Evolutionary conservation across 2,797 vertebrate species (phyloP).

Genomic region (Triplophysa yarkandensis): DNA sequence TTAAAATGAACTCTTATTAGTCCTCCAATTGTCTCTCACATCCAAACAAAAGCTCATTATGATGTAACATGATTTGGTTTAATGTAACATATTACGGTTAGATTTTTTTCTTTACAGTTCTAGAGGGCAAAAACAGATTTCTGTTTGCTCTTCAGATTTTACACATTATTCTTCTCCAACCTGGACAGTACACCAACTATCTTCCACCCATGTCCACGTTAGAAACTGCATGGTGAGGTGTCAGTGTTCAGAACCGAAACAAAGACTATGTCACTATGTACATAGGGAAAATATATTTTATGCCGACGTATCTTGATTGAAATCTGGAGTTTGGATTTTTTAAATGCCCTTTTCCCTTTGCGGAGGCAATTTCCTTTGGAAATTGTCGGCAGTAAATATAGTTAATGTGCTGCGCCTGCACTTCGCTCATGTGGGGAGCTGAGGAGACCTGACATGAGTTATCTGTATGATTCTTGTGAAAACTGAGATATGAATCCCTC

Average conservation of each 20-base stretch:
- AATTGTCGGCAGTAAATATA: conserved; percentile 86
- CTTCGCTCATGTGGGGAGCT: conserved; percentile 69
- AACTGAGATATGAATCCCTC: conserved; percentile 76
- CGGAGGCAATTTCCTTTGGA: conserved; percentile 78
- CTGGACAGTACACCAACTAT: conserved; percentile 1
- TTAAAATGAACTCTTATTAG: conserved; percentile 49
- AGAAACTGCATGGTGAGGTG: conserved; percentile 35
- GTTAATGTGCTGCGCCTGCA: conserved; percentile 83
- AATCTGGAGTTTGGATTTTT: conserved; percentile 67
- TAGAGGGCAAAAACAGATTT: conserved; percentile 33
- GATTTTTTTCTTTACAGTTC: conserved; percentile 47
- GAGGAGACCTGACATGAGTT: conserved; percentile 84
- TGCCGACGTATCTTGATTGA: conserved; percentile 61
- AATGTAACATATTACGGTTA: conserved; percentile 43
- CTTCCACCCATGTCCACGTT: neutral
- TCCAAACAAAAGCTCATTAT: conserved; percentile 43
- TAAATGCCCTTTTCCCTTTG: conserved; percentile 61
- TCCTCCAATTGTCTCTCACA: conserved; percentile 38
- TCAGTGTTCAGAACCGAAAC: conserved; percentile 33
- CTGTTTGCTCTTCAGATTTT: conserved; percentile 46
- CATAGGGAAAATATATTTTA: conserved; percentile 28
- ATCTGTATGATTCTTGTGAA: conserved; percentile 79
- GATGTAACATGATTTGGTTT: conserved; percentile 51
- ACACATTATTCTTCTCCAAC: conserved; percentile 47
- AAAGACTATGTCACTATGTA: conserved; percentile 27